phyloP scores from a whole-genome alignment of 2,888 invertebrate genomes.

The Pterostichus madidus region DNA sequence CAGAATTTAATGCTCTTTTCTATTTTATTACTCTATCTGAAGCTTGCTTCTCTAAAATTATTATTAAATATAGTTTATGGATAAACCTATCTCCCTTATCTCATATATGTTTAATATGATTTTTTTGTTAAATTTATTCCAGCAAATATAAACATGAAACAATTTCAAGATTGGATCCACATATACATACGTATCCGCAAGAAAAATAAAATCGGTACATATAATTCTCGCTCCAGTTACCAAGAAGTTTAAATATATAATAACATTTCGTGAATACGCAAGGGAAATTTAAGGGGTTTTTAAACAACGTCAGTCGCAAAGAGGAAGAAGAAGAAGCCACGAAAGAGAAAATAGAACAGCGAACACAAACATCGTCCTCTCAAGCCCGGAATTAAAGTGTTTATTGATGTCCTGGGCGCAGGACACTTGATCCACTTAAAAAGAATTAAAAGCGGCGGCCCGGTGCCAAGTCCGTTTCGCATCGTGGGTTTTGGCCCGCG shows the following conservation, averaged over 20 bases:
- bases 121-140: neutral
- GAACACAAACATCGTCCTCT: constrained; percentile 55
- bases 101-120: too few species aligned
- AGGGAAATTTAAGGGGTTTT: constrained; percentile 64
- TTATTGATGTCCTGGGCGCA: constrained; percentile 65
- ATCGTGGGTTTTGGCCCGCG: neutral
- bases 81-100: too few species aligned
- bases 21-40: too few species aligned
- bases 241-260: constrained; percentile 59
- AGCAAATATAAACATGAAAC: too few species aligned
- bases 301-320: constrained; percentile 54
- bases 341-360: constrained; percentile 34
- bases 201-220: neutral
- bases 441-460: constrained; percentile 59
- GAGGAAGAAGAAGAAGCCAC: constrained; percentile 40
- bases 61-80: too few species aligned
- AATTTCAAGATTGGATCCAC: too few species aligned
- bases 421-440: constrained; percentile 67
- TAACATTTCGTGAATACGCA: constrained; percentile 60
- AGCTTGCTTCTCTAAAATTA: too few species aligned
- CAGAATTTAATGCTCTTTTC: too few species aligned
- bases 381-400: constrained; percentile 62
- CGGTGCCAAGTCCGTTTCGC: constrained; percentile 55
- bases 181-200: too few species aligned
- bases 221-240: constrained; percentile 61